Evolutionary conservation across 2,113 vertebrate species (phyloP).

Genomic region (Romanogobio albipinnatus): DNA sequence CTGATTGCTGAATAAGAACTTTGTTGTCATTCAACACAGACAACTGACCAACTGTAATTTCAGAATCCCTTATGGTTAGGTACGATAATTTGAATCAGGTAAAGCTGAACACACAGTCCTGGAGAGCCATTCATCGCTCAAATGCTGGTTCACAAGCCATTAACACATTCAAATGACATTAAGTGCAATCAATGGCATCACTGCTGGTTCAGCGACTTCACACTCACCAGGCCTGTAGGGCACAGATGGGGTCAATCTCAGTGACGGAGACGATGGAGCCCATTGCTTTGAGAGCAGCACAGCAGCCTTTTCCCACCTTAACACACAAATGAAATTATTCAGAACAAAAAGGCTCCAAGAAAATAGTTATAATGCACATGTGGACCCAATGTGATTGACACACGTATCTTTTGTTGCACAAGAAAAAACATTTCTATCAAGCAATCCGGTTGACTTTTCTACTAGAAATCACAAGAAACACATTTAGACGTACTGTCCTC

Average conservation of each 20-base stretch:
- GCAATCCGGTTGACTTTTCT: background rate
- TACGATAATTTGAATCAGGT: background rate
- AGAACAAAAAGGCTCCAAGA: background rate
- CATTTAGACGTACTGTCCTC: conserved; percentile 5
- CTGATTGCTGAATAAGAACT: background rate
- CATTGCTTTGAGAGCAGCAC: conserved; percentile 96
- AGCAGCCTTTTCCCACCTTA: conserved; percentile 96
- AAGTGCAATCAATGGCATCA: background rate
- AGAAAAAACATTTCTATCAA: background rate
- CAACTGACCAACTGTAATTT: background rate
- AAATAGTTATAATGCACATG: background rate
- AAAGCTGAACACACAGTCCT: background rate
- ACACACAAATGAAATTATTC: background rate
- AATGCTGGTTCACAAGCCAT: background rate
- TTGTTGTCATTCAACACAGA: background rate
- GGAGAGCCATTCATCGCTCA: background rate
- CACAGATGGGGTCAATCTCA: conserved; percentile 97
- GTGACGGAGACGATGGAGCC: conserved; percentile 97
- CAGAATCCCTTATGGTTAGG: background rate
- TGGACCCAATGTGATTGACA: background rate
- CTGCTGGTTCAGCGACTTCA: background rate
- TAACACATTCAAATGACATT: background rate
- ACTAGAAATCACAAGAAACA: background rate
- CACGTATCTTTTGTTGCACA: background rate
- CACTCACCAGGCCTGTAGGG: conserved; percentile 94